These are phyloP conservation scores for Nibea albiflora DNA, from an alignment of 2,113 vertebrate genomes.

Conservation along the genomic window DNA sequence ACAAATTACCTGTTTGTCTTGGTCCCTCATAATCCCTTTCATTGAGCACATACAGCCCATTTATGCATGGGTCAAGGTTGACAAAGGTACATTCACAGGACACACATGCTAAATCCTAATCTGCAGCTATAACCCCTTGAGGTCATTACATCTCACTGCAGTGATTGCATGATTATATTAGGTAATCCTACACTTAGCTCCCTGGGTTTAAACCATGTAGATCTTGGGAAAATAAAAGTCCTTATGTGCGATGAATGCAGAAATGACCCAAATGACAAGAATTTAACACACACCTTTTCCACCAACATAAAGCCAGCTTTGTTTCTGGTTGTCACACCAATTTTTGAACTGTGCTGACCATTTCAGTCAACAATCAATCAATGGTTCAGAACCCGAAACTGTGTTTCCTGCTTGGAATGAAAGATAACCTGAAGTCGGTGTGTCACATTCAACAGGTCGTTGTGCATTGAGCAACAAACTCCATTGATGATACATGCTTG, in stretches of 20 bases:
- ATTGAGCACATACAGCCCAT: not conserved
- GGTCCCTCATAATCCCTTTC: not conserved
- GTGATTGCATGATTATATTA: not conserved
- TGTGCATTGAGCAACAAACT: too few species aligned
- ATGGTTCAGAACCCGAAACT: too few species aligned
- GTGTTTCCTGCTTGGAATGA: too few species aligned
- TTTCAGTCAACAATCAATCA: too few species aligned
- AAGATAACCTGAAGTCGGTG: too few species aligned
- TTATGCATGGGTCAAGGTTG: slow-evolving; percentile 1
- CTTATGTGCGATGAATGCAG: not conserved
- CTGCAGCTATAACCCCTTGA: not conserved
- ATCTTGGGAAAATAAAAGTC: not conserved
- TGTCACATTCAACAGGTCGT: too few species aligned
- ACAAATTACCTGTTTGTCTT: not conserved
- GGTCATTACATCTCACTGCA: slow-evolving; percentile 13
- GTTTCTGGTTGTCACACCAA: too few species aligned
- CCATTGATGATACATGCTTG: too few species aligned
- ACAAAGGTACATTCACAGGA: slow-evolving; percentile 27
- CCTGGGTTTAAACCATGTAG: not conserved
- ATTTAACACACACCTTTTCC: too few species aligned
- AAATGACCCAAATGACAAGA: not conserved
- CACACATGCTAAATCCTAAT: not conserved
- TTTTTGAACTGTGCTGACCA: too few species aligned
- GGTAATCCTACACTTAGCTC: slow-evolving; percentile 27
- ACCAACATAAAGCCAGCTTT: too few species aligned